Percentiles rank a stretch among this genome's conserved stretches.
These are phyloP conservation scores for Lasioglossum baleicum DNA, from an alignment of 1,140 invertebrate species.

Conservation along the genomic window DNA sequence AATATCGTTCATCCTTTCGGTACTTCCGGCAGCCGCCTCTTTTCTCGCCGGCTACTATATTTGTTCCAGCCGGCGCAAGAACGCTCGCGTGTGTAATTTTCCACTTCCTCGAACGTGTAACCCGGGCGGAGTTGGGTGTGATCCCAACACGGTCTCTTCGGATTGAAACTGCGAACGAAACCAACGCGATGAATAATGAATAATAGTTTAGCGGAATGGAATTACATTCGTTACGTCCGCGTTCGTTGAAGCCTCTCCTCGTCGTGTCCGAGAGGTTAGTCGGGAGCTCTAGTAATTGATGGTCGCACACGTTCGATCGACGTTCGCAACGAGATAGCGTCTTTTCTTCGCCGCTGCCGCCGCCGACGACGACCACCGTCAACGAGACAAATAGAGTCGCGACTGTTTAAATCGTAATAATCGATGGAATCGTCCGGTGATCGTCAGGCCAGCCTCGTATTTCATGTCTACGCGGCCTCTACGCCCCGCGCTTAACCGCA, in stretches of 20 bases:
- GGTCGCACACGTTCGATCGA: background rate
- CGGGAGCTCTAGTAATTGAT: background rate
- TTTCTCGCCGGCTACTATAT: background rate
- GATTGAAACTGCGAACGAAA: background rate
- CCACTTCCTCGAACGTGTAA: background rate
- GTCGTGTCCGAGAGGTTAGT: background rate
- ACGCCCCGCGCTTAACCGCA: background rate
- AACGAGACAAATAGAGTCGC: conserved; percentile 31
- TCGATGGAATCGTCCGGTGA: conserved; percentile 1
- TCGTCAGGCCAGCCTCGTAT: background rate
- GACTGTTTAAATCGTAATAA: conserved; percentile 55
- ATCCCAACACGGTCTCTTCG: background rate
- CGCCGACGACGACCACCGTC: background rate
- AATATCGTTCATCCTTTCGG: no score
- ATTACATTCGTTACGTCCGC: no score
- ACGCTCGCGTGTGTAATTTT: background rate
- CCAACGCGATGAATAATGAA: background rate
- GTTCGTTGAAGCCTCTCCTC: background rate
- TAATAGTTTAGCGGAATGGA: background rate
- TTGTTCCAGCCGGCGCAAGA: background rate
- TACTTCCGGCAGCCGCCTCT: background rate
- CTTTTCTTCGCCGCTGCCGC: background rate
- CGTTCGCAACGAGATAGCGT: conserved; percentile 8
- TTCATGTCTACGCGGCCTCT: background rate
- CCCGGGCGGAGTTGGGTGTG: background rate